phyloP scores from a whole-genome alignment of 2,113 vertebrate species.

The Actinemys pallida region DNA sequence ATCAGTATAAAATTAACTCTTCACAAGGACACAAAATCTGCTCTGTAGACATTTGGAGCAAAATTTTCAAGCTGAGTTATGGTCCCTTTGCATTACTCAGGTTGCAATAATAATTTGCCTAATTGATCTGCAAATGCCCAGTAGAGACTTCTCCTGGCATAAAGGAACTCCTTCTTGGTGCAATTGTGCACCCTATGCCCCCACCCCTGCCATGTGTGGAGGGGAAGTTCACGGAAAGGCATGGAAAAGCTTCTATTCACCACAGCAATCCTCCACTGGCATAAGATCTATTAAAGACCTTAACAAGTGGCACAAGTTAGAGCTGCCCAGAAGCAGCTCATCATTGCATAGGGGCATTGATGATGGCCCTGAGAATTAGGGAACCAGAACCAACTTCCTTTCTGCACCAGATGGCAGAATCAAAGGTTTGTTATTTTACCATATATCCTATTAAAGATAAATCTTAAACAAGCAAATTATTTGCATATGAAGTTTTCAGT shows the following conservation, averaged over 20 bases:
- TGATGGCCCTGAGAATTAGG: background rate
- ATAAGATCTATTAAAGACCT: background rate
- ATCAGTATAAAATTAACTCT: background rate
- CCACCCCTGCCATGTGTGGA: background rate
- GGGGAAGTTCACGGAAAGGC: background rate
- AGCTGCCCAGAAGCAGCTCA: background rate
- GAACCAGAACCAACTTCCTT: background rate
- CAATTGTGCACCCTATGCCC: background rate
- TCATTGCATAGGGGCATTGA: background rate
- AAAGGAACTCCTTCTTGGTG: background rate
- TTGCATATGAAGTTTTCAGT: background rate
- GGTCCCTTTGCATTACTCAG: background rate
- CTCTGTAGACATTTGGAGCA: background rate
- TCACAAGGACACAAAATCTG: background rate
- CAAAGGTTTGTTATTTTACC: background rate
- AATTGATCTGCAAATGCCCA: background rate
- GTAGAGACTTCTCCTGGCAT: background rate
- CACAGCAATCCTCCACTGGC: background rate
- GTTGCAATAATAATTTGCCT: background rate
- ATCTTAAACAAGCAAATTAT: background rate
- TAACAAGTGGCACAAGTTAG: background rate
- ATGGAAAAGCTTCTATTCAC: accelerated
- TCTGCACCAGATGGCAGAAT: background rate
- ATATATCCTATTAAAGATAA: background rate
- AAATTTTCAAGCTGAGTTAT: background rate